Base-by-base conservation (phyloP, 2,888 invertebrate genomes). In the Eledona agricola region DNA sequence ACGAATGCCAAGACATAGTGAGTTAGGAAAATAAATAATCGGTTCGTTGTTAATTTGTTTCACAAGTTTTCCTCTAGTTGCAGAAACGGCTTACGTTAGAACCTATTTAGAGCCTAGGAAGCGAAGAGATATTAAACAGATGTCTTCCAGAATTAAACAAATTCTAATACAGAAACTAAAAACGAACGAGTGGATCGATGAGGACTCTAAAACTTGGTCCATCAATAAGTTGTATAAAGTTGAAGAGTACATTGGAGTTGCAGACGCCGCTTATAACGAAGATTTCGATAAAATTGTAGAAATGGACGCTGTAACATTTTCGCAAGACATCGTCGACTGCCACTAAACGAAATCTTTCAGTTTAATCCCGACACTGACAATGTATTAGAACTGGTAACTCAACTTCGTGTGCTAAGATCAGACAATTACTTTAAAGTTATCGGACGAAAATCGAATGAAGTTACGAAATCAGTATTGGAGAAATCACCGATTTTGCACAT, bases 11-110 rank as follows among this genome's bases (percentile, higher is more conserved):
- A 32, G 38, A 43, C 57, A 17, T 45, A 58, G 69, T 68, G 58
- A 61, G 64, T 62, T 42, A 12, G n/a, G 9, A 15, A 16, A 7
- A 25, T 26, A 25, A 25, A 11, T 7, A 10, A 16, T n/a, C n/a
- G n/a, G n/a, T 46, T 26, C 29, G 40, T 32, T 47, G 50, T 49
- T 51, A 29, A 29, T 22, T 17, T 17, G 13, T 29, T 47, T 12
- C 19, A 37, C 15, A 46, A 70, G 70, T 22, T 68, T 70, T 43
- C 54, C 55, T 22, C 57, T 55, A 25, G 69, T 67, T 4, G 64
- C 66, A 3, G 69, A 71, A 60, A 51, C 62, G 3, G 60, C 64
- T 17, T 71, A 68, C 35, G 57, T 70, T 0, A 46, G 66, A 32
- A 60, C 58, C 43, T 62, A 60, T 10, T 59, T 67, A 5, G 53